A percentile compares a stretch with the other conserved stretches of the same genome.
Conservation (phyloP, 1,140 invertebrate species). For the Vanessa atalanta region DNA sequence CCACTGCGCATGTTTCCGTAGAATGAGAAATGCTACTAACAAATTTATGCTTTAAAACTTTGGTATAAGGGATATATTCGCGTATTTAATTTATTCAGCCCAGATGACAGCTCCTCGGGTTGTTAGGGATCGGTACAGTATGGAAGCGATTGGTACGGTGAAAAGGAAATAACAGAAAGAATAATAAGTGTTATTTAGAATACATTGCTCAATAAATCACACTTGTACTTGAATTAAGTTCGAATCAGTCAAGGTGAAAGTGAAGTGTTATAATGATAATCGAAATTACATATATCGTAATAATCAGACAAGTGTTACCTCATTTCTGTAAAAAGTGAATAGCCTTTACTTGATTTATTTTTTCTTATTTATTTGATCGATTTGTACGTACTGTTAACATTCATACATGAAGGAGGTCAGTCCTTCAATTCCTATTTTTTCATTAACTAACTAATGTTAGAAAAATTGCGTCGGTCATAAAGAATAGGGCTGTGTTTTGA, state of each 20-base stretch:
- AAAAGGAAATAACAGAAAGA: conserved; percentile 45
- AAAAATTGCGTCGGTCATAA: too few relatives aligned
- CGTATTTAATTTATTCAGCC: conserved; percentile 23
- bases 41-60: conserved; percentile 37
- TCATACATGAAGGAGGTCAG: not conserved
- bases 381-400: not conserved
- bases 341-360: not conserved
- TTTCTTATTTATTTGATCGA: not conserved
- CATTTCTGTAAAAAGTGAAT: conserved; percentile 31
- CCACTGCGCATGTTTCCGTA: conserved; percentile 74
- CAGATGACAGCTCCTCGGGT: conserved; percentile 67
- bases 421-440: not conserved
- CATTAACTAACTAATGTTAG: too few relatives aligned
- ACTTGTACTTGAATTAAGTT: not conserved
- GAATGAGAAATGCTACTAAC: not conserved
- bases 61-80: conserved; percentile 30
- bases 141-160: conserved; percentile 54
- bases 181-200: conserved; percentile 37
- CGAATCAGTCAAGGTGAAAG: conserved; percentile 14
- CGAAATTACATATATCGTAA: conserved; percentile 20
- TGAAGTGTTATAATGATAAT: conserved; percentile 31
- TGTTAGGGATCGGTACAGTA: conserved; percentile 59
- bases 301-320: conserved; percentile 28
- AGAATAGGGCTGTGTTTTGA: too few relatives aligned
- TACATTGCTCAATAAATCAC: conserved; percentile 35